Evolutionary conservation across 2,888 invertebrate genomes (phyloP).

Genomic region (Melinaea marsaeus): DNA sequence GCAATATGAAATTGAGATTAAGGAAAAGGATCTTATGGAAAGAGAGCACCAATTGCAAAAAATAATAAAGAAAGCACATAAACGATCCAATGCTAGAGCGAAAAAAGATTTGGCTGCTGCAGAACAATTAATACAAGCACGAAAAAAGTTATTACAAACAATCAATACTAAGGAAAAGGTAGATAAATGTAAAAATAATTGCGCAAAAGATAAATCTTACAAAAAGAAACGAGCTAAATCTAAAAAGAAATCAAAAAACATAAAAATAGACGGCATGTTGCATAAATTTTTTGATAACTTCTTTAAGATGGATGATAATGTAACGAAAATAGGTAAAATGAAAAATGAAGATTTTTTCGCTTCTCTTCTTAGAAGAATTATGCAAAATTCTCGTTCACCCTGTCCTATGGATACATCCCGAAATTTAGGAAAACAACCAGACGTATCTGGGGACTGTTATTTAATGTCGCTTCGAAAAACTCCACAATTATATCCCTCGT

Average conservation of each 20-base stretch:
- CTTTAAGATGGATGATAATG: slow-evolving; percentile 25
- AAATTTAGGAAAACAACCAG: slow-evolving; percentile 20
- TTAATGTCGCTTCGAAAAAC: slow-evolving; percentile 40
- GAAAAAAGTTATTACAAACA: slow-evolving; percentile 36
- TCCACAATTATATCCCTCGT: slow-evolving; percentile 40
- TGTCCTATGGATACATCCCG: not conserved
- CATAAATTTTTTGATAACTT: slow-evolving; percentile 28
- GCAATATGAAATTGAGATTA: slow-evolving; percentile 21
- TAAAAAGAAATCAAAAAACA: slow-evolving; percentile 13
- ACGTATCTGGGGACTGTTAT: slow-evolving; percentile 43
- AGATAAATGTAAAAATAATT: slow-evolving; percentile 24
- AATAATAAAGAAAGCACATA: slow-evolving; percentile 32
- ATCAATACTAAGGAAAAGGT: slow-evolving; percentile 30
- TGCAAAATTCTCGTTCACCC: slow-evolving; percentile 10
- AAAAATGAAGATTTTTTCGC: slow-evolving; percentile 20
- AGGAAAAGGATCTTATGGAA: slow-evolving; percentile 26
- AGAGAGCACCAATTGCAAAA: slow-evolving; percentile 36
- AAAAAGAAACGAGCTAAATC: slow-evolving; percentile 26
- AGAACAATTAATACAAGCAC: slow-evolving; percentile 39
- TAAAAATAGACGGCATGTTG: slow-evolving; percentile 16
- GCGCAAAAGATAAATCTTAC: slow-evolving; percentile 14
- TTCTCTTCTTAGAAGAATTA: slow-evolving; percentile 17
- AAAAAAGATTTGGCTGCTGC: slow-evolving; percentile 39
- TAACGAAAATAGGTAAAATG: slow-evolving; percentile 13
- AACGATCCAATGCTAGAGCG: slow-evolving; percentile 27